These are phyloP conservation scores for Rhinoderma darwinii DNA, from an alignment of 2,113 vertebrate species.

Conservation along the genomic window DNA sequence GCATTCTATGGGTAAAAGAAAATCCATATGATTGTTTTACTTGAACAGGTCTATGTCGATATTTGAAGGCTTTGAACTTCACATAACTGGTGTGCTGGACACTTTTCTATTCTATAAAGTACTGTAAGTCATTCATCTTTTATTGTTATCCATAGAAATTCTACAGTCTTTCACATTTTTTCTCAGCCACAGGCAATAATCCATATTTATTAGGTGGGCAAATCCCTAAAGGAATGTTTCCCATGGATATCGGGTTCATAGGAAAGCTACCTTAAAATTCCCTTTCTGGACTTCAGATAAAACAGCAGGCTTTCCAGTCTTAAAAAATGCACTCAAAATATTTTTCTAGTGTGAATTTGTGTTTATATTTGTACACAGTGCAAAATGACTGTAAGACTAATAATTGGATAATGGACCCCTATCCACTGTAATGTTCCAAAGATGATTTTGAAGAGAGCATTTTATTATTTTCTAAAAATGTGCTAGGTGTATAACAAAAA, in stretches of 20 bases:
- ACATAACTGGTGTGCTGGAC: background rate
- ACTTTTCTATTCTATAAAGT: background rate
- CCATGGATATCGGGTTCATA: background rate
- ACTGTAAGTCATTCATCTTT: background rate
- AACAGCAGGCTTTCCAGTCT: background rate
- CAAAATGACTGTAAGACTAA: slow-evolving; percentile 5
- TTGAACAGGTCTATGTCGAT: background rate
- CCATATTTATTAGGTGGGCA: slow-evolving; percentile 6
- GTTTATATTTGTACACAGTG: slow-evolving; percentile 5
- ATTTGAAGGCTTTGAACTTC: background rate
- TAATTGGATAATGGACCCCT: background rate
- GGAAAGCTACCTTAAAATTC: background rate
- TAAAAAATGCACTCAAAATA: slow-evolving; percentile 11
- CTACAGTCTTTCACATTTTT: background rate
- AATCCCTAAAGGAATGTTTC: background rate
- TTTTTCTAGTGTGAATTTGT: no score
- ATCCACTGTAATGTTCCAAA: background rate
- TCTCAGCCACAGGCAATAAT: background rate
- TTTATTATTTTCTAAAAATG: background rate
- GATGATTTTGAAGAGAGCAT: background rate
- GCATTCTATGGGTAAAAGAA: background rate
- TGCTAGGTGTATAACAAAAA: background rate
- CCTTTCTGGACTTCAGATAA: slow-evolving; percentile 1
- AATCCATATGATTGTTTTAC: background rate
- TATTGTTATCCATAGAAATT: background rate